Conservation (phyloP, 2,113 vertebrate species). For the Jacana jacana region DNA sequence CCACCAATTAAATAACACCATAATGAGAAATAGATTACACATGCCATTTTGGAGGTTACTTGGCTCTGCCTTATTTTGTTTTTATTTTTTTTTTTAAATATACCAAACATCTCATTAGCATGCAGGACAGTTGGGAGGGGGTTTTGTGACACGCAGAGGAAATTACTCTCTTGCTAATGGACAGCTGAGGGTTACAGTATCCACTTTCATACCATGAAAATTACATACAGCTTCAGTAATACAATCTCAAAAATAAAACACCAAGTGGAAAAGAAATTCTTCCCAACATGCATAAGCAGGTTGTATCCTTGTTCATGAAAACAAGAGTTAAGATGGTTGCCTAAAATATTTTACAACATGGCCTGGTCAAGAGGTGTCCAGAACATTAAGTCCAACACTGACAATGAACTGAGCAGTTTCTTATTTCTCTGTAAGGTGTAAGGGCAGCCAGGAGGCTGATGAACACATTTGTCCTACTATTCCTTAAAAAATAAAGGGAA, state of each 20-base stretch:
- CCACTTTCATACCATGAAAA: not conserved
- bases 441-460: not conserved
- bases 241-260: not conserved
- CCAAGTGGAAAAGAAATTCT: not conserved
- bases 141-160: not conserved
- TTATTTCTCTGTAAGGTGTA: not conserved
- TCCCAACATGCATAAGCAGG: not conserved
- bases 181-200: not conserved
- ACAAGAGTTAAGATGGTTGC: not conserved
- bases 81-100: not conserved
- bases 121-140: not conserved
- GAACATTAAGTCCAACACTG: not conserved
- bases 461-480: not conserved
- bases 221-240: not conserved
- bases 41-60: not conserved
- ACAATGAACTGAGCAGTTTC: not conserved
- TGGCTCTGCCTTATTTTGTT: not conserved
- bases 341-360: not conserved
- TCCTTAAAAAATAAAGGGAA: not conserved
- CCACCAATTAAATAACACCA: not conserved
- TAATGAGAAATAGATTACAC: not conserved
- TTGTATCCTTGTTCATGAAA: not conserved
- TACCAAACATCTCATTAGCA: not conserved
- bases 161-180: not conserved
- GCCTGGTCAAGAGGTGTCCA: not conserved